Percentiles rank a stretch among this genome's conserved stretches.
phyloP scores from a whole-genome alignment of 2,888 invertebrate genomes.

The Parnassius apollo region DNA sequence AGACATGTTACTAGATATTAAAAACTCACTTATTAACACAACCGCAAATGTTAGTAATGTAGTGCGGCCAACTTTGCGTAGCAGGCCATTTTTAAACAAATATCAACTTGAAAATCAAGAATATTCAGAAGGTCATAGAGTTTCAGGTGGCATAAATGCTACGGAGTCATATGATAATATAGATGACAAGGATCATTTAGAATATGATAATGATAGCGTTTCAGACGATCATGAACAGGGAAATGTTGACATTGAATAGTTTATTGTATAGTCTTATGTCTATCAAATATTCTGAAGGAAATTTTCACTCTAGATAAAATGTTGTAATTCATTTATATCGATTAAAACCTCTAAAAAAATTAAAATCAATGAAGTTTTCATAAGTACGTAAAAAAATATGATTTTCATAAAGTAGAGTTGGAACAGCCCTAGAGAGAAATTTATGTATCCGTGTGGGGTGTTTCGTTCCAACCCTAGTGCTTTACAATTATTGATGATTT shows the following conservation, averaged over 20 bases:
- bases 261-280: neutral
- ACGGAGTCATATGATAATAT: neutral
- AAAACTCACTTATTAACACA: neutral
- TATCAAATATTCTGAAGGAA: too few relatives aligned
- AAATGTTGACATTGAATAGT: neutral
- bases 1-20: slow-evolving; percentile 30
- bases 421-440: too few relatives aligned
- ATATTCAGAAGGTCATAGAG: neutral
- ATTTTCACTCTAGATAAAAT: too few relatives aligned
- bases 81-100: slow-evolving; percentile 12
- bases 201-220: neutral
- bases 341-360: too few relatives aligned
- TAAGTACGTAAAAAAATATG: too few relatives aligned
- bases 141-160: neutral
- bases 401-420: too few relatives aligned
- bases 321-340: too few relatives aligned
- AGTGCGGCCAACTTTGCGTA: neutral
- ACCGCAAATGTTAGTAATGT: neutral
- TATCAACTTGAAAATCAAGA: neutral
- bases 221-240: neutral
- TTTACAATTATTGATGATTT: too few relatives aligned
- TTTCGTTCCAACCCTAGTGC: too few relatives aligned
- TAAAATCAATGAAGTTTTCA: too few relatives aligned
- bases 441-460: too few relatives aligned
- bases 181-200: neutral